Evolutionary conservation across 2,888 invertebrate species (phyloP), one percentile per base, ranked within the genome.

Genomic region (Apotomis capreana): DNA sequence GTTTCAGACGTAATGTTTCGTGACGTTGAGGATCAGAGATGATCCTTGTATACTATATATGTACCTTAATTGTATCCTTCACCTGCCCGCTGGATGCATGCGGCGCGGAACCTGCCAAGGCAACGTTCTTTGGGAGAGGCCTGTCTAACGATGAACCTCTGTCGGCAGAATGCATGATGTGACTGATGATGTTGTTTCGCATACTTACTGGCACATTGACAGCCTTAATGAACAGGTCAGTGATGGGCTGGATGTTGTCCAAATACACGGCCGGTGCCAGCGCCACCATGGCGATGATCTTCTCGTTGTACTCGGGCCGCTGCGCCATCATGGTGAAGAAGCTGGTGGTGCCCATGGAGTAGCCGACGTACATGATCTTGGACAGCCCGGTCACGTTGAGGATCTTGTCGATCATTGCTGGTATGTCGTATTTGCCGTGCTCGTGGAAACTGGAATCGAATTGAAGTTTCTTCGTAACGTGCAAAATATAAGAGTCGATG

Each of bases 301-400:
- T 94, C 4, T 89, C 85, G 52, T 95, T 94, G 78, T 94, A 93
- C 76, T 95, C 93, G 0, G 95, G 95, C 70, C 86, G 86, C 74
- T 91, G 88, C 0, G 94, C 88, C 79, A 94, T 86, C 89, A 94
- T 94, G 73, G 94, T 93, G 84, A 95, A 93, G 77, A 94, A 94
- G 5, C 89, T 91, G 44, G 94, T 94, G 5, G 94, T 90, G 0
- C 95, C 95, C 89, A 95, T 91, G 1, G 95, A 95, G 83, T 95
- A 94, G 1, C 95, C 95, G 26, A 95, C 80, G 87, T 93, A 95
- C 75, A 94, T 79, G 54, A 93, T n/a, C 76, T 86, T 89, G 1
- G 83, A 59, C 69, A 92, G 75, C 71, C 92, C 84, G 37, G 92
- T 93, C 52, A 90, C 83, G 74, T 89, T 83, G 3, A 93, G 81